phyloP scores from a whole-genome alignment of 2,888 invertebrate species.

The Chorisops tibialis region DNA sequence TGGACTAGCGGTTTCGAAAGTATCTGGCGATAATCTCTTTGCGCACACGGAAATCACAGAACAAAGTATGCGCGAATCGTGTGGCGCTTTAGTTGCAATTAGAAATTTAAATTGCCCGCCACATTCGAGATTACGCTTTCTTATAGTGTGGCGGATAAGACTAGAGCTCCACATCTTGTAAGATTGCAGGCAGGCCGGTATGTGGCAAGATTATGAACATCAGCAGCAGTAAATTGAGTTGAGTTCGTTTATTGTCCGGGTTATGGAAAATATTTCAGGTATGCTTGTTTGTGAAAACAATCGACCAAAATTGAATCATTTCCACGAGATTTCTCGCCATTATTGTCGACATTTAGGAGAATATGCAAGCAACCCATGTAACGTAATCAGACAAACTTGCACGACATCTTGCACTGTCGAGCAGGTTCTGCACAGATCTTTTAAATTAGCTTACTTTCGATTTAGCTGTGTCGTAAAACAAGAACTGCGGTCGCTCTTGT shows the following conservation, averaged over 20 bases:
- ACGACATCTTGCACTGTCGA: too few species aligned
- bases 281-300: conserved; percentile 11
- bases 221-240: conserved; percentile 5
- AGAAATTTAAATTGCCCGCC: conserved; percentile 30
- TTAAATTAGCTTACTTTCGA: too few species aligned
- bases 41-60: background rate
- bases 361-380: conserved; percentile 15
- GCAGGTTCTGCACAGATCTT: too few species aligned
- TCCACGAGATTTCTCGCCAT: conserved; percentile 1
- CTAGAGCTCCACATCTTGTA: too few species aligned
- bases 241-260: conserved; percentile 9
- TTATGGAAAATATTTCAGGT: conserved; percentile 12
- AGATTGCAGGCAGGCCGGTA: background rate
- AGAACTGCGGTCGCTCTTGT: too few species aligned
- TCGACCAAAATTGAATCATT: conserved; percentile 16
- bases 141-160: too few species aligned
- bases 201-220: background rate
- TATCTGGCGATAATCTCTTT: conserved; percentile 17
- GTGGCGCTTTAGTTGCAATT: conserved; percentile 28
- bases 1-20: conserved; percentile 26
- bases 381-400: too few species aligned
- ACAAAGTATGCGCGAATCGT: background rate
- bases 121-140: background rate
- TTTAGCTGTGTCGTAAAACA: too few species aligned
- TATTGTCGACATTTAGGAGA: conserved; percentile 20